Evolutionary conservation across 2,113 vertebrate species (phyloP), one percentile per base, ranked within the genome.

Genomic region (Sialia sialis): DNA sequence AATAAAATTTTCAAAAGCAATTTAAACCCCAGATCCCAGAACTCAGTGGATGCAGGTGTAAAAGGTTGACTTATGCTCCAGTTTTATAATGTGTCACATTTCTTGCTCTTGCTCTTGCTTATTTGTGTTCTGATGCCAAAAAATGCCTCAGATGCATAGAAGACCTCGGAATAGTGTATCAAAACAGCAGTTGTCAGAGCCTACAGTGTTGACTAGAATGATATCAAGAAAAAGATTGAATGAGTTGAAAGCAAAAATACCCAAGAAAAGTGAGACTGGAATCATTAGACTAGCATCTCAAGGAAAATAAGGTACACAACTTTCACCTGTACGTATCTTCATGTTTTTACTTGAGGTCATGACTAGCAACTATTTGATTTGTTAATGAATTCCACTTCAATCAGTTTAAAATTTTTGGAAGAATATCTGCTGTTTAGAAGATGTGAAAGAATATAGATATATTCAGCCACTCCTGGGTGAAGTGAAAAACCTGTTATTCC

Each of bases 11-110:
- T 39, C 39, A 39, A 81, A 43, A 43, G 41, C 41, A 43, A 39
- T 39, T 13, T 39, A 39, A 39, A 13, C 39, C 39, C 39, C 39
- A 39, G 14, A 39, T 13, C 13, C 11, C 41, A 67, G 22, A 54
- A 76, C 12, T 63, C n/a, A 22, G 13, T 66, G 48, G 34, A 66
- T 84, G 19, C 29, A 81, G n/a, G 44, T 81, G 30, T 78, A 29
- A 77, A 83, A 77, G 41, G 4, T 18, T 91, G 55, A 44, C 5
- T 74, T 70, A 18, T 20, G 8, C 20, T 66, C 27, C 11, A 18
- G 16, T 87, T 89, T 84, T 87, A 15, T 69, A 34, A 13, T 41
- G 12, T 2, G 1, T 30, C 5, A 6, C 0, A 0, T 49, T 90
- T 75, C 58, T 67, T 84, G 13, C 23, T 75, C 30, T 87, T 85